Evolutionary conservation across 1,140 invertebrate species (phyloP), one percentile per base, ranked within the genome.

Genomic region (Cydia amplana): DNA sequence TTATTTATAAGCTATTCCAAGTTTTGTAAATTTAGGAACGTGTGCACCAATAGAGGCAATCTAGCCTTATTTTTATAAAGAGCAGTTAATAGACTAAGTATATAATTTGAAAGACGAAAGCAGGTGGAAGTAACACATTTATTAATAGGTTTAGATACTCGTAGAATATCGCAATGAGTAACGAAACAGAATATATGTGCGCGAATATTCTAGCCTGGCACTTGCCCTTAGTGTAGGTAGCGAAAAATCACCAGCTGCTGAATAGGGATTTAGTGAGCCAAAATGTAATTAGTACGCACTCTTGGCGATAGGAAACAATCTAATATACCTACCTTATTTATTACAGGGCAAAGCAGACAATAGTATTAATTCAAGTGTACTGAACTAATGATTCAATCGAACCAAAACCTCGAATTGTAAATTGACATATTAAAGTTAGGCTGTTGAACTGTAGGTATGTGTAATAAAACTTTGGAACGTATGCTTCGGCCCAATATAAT

Each of bases 391-490:
- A 16, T 49, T 16, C 12, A 67, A 32, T 67, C 64, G 64, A 36
- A 36, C 64, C 16, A 32, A 28, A 28, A 67, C 64, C 64, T 67
- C 64, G 64, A 14, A 67, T 36, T 67, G 64, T 67, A 32, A 67
- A 36, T 36, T 67, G 64, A 67, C 64, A 67, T 67, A 67, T 32
- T 67, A n/a, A 67, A 67, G 64, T 67, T 16, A 55, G 51, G n/a
- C 51, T 55, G 51, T 18, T 55, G 51, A 55, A 55, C 51, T 20
- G 16, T 55, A 1, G 36, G 36, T 40, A 40, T 40, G 14, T 49
- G 4, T n/a, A 18, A 55, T 18, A 55, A 16, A 18, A 55, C 46
- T 55, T 55, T 55, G 51, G 51, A 5, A 5, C n/a, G 18, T 55
- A 18, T 5, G 51, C 20, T 55, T 55, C 51, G n/a, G n/a, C n/a